These are phyloP conservation scores for Hystrix brachyura DNA, from an alignment of 2,113 vertebrate genomes.

Conservation along the genomic window DNA sequence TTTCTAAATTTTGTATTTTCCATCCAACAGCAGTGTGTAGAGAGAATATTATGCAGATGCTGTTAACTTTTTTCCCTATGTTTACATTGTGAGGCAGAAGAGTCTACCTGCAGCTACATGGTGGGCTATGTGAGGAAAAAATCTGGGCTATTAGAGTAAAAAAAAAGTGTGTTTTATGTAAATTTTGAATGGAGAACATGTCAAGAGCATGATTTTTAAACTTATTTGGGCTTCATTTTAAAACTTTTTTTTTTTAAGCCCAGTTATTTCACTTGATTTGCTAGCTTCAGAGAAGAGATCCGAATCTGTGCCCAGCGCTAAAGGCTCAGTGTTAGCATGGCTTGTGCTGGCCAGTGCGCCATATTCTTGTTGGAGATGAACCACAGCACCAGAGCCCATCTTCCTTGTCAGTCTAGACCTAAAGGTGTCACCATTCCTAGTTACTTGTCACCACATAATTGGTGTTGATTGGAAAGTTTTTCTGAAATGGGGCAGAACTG, in stretches of 20 bases:
- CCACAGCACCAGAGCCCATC: constrained; percentile 88
- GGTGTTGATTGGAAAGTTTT: constrained; percentile 88
- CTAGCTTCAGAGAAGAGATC: constrained; percentile 88
- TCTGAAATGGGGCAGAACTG: constrained; percentile 88
- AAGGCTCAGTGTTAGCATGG: constrained; percentile 90
- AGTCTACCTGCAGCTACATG: constrained; percentile 78
- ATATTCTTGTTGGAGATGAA: constrained; percentile 91
- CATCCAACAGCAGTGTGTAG: constrained; percentile 88
- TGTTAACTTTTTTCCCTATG: constrained; percentile 83
- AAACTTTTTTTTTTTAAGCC: constrained; percentile 78
- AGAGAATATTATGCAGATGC: constrained; percentile 88
- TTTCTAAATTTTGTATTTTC: constrained; percentile 82
- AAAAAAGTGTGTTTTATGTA: constrained; percentile 86
- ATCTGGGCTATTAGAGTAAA: constrained; percentile 82
- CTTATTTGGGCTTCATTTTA: constrained; percentile 84
- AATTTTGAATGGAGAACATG: constrained; percentile 84
- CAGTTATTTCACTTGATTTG: constrained; percentile 86
- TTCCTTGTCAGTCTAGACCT: constrained; percentile 87
- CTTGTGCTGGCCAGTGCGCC: constrained; percentile 91
- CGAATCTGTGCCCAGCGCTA: constrained; percentile 88
- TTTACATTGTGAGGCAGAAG: constrained; percentile 85
- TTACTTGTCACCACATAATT: constrained; percentile 85
- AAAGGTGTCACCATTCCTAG: constrained; percentile 87
- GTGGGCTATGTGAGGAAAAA: constrained; percentile 81
- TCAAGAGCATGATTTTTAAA: constrained; percentile 83